phyloP scores from a whole-genome alignment of 2,113 vertebrate species.

The Alaudala cheleensis region DNA sequence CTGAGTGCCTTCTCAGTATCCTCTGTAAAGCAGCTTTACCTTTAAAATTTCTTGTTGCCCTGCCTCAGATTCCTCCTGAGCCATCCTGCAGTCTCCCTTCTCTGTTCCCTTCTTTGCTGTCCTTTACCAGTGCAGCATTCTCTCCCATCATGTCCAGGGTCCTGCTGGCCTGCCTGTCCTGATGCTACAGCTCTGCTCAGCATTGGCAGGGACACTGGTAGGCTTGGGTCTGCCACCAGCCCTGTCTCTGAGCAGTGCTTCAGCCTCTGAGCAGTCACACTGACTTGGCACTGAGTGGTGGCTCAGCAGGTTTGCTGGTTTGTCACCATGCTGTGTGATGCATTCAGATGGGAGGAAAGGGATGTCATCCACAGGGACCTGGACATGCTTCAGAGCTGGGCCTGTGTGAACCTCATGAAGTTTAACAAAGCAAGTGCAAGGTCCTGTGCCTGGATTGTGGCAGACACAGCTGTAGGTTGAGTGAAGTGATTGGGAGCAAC shows the following conservation, averaged over 20 bases:
- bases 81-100: neutral
- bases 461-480: neutral
- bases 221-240: fast-evolving
- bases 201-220: fast-evolving
- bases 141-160: neutral
- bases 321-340: neutral
- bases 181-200: fast-evolving
- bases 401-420: neutral
- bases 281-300: neutral
- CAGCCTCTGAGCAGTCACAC: neutral
- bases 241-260: neutral
- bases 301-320: neutral
- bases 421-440: neutral
- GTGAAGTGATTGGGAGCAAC: neutral
- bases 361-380: neutral
- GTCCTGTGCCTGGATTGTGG: neutral
- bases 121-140: neutral
- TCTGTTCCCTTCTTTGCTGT: neutral
- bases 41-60: neutral
- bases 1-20: neutral
- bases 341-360: neutral
- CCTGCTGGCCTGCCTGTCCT: neutral
- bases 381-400: neutral
- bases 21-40: neutral
- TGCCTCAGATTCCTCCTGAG: neutral